Evolutionary conservation across 1,140 invertebrate genomes (phyloP), one percentile per base, ranked within the genome.

Genomic region (Drosophila chauvacae): DNA sequence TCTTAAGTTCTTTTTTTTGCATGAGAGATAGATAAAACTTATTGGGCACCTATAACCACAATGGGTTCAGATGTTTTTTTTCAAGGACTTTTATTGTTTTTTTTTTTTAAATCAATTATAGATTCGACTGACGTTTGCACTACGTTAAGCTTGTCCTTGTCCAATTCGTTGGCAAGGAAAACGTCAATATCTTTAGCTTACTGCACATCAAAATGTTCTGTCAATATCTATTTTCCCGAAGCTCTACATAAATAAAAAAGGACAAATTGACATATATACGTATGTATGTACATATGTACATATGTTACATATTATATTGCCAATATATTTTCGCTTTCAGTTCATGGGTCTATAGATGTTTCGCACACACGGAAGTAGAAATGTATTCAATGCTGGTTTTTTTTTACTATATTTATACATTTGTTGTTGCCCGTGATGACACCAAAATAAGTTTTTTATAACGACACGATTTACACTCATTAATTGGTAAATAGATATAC

Each of bases 401-500:
- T 16, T 16, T 56, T 13, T 50, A 28, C 16, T 39, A 18, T 56
- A 55, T 42, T 53, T 16, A 35, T n/a, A 18, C 60, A 14, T 66
- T 69, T 35, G 44, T 68, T 14, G n/a, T 35, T 16, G 64, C 23
- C 65, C 63, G 63, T 18, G 42, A 37, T 33, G 20, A 65, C 47
- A 53, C 47, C 35, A 68, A 44, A 45, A 55, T 45, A 18, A 14
- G 42, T 70, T 70, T 70, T 39, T 41, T 68, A 42, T 42, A 42
- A 51, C 42, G 47, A 68, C 61, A 69, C 63, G 63, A 63, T 58
- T 58, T 44, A 58, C 55, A 58, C 39, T 59, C 57, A 45, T 59
- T 59, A 39, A 57, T 56, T 66, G 45, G 66, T 70, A 70, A 70
- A 77, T 76, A 72, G 35, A 55, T 77, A 72, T 76, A 65, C 60